Evolutionary conservation across 30 jellyfish, hydroid and myxozoan species (phyloP).

Genomic region (Catostylus mosaicus): DNA sequence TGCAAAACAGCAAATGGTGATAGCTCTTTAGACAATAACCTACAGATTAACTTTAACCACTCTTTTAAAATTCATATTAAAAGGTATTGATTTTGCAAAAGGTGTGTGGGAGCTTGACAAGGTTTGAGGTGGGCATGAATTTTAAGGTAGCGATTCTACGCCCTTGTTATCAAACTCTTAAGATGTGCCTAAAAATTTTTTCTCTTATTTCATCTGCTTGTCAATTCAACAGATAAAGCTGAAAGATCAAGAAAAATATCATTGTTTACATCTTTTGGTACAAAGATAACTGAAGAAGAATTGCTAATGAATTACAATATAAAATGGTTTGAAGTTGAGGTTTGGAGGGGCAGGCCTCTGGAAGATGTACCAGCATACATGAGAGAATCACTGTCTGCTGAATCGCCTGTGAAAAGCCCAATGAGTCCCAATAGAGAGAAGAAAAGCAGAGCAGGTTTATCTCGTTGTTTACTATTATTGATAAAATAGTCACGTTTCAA

Average conservation of each 20-base stretch:
- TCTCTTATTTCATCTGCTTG: background rate
- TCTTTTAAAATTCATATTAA: too few species aligned
- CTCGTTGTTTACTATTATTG: background rate
- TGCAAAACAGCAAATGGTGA: too few species aligned
- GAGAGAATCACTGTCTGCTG: slow-evolving; percentile 17
- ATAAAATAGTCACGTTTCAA: too few species aligned
- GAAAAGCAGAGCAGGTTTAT: slow-evolving; percentile 39
- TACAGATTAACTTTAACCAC: too few species aligned
- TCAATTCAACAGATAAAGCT: slow-evolving; percentile 15
- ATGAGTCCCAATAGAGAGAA: slow-evolving; percentile 45
- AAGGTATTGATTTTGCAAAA: too few species aligned
- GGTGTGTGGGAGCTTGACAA: too few species aligned
- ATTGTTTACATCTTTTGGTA: slow-evolving; percentile 58
- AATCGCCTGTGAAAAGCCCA: slow-evolving; percentile 40
- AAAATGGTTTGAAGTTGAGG: slow-evolving; percentile 93
- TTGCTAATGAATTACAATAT: slow-evolving; percentile 67
- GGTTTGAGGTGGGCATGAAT: too few species aligned
- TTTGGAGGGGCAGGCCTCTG: slow-evolving; percentile 80
- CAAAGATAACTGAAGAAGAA: slow-evolving; percentile 82
- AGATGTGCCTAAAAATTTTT: too few species aligned
- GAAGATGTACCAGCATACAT: slow-evolving; percentile 44
- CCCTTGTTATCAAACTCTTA: too few species aligned
- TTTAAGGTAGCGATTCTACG: too few species aligned
- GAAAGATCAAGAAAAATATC: slow-evolving; percentile 54
- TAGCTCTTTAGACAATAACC: too few species aligned